These are phyloP conservation scores for Leptestheria dahalacensis DNA, from an alignment of 1,140 invertebrate genomes.

Conservation along the genomic window DNA sequence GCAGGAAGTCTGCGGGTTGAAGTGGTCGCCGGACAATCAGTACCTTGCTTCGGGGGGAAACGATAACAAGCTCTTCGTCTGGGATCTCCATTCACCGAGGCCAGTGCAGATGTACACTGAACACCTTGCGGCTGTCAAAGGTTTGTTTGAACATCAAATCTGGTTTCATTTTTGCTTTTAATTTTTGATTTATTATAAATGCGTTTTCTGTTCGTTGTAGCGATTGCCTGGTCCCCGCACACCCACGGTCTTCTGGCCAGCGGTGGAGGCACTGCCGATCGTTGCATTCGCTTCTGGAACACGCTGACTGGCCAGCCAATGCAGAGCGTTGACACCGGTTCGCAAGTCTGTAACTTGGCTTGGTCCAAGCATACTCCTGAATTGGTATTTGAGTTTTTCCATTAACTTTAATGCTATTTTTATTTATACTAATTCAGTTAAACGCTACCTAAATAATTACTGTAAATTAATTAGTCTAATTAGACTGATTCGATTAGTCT, in stretches of 20 bases:
- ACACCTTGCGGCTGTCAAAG: conserved; percentile 92
- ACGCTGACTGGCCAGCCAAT: conserved; percentile 97
- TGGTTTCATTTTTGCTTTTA: not conserved
- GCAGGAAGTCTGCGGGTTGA: conserved; percentile 96
- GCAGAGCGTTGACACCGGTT: conserved; percentile 98
- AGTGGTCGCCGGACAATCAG: conserved; percentile 99
- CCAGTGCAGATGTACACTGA: conserved; percentile 94
- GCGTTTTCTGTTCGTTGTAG: conserved; percentile 28
- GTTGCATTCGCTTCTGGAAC: conserved; percentile 98
- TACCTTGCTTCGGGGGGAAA: conserved; percentile 97
- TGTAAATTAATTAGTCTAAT: conserved; percentile 8
- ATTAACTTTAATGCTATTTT: not conserved
- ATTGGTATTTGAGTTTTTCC: conserved; percentile 44
- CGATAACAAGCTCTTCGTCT: conserved; percentile 95
- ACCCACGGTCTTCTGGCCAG: conserved; percentile 94
- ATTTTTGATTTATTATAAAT: not conserved
- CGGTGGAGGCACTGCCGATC: conserved; percentile 94
- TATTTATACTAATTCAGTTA: not conserved
- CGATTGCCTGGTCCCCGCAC: conserved; percentile 98
- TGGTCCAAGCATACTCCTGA: conserved; percentile 99
- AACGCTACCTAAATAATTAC: not conserved
- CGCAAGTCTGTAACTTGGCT: conserved; percentile 92
- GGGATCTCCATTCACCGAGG: conserved; percentile 78
- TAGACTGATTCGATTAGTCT: conserved; percentile 13
- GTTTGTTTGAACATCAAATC: conserved; percentile 22